These are phyloP conservation scores for Drosophila incognita DNA, from an alignment of 2,888 invertebrate genomes.

Conservation along the genomic window DNA sequence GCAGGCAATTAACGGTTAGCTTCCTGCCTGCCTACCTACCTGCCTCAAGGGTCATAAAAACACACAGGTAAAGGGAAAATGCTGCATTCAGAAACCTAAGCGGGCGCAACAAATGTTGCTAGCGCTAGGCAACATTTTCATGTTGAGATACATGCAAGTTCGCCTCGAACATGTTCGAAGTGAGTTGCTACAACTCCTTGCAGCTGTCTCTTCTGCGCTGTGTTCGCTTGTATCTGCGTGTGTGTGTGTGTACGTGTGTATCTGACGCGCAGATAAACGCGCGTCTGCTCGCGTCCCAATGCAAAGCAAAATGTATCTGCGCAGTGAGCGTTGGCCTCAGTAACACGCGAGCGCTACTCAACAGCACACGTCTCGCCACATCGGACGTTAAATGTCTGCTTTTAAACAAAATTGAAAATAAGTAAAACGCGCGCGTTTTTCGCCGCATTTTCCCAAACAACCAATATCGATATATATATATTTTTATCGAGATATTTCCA, in stretches of 20 bases:
- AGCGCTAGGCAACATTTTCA: constrained; percentile 25
- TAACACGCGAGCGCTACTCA: constrained; percentile 83
- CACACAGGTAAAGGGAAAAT: not conserved
- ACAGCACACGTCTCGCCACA: constrained; percentile 63
- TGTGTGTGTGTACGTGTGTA: constrained; percentile 36
- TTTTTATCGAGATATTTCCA: not conserved
- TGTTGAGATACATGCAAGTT: constrained; percentile 23
- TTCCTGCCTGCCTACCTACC: not conserved
- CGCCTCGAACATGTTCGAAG: constrained; percentile 41
- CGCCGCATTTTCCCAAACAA: constrained; percentile 38
- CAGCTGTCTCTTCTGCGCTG: constrained; percentile 6
- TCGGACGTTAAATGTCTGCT: constrained; percentile 49
- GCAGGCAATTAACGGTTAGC: constrained; percentile 55
- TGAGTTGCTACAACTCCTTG: constrained; percentile 3
- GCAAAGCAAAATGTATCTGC: constrained; percentile 83
- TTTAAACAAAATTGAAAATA: not conserved
- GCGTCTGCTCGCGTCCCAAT: constrained; percentile 17
- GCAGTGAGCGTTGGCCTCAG: constrained; percentile 77
- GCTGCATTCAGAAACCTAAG: not conserved
- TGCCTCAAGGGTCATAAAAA: constrained; percentile 34
- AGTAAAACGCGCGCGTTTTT: constrained; percentile 57
- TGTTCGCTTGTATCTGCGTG: not conserved
- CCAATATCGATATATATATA: not conserved
- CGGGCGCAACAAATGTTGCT: constrained; percentile 45
- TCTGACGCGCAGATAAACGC: constrained; percentile 67